Base-by-base conservation (phyloP, 2,888 invertebrate genomes). In the Drosophila nigricruria region DNA sequence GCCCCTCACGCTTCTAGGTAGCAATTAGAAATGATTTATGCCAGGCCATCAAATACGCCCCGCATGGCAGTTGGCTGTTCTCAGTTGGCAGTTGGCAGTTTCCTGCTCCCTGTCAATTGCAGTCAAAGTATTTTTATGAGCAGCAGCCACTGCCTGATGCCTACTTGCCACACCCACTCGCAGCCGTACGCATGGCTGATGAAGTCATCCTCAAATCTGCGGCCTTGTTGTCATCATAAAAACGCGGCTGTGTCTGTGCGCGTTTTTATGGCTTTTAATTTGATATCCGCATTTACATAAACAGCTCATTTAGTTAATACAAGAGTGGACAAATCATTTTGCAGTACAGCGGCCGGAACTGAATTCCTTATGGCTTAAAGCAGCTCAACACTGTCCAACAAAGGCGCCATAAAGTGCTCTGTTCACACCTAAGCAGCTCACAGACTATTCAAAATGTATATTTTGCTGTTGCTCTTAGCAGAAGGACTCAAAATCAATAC, bases 21-120 rank as follows among this genome's bases (percentile, higher is more conserved):
- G 76, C 83, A 84, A 84, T 84, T 84, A 84, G 82, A 80, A 80
- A 76, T 86, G 86, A 84, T 86, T 84, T 84, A 84, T 84, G 82
- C 73, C 50, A 23, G 32, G 68, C 70, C 80, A 83, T 86, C 86
- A 83, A 81, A 76, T 60, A 56, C 45, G 58, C 18, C 36, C 12
- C 14, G 23, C 30, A 36, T n/a, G 10, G 12, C n/a, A 43, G 23
- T 10, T 43, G 23, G 23, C 23, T 6, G 43, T 43, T 23, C 10
- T 5, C 45, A 16, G 16, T 45, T 43, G 43, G 20, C 45, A 25
- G 45, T 45, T 49, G 49, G 9, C 50, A 47, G 50, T 32, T 32
- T 25, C 30, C 30, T 47, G 49, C 18, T 23, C 62, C 20, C 76
- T 75, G 75, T 78, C 78, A 78, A 75, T 75, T 78, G 75, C 78